phyloP scores from a whole-genome alignment of 1,140 invertebrate genomes.

The Xylocopa sonorina region DNA sequence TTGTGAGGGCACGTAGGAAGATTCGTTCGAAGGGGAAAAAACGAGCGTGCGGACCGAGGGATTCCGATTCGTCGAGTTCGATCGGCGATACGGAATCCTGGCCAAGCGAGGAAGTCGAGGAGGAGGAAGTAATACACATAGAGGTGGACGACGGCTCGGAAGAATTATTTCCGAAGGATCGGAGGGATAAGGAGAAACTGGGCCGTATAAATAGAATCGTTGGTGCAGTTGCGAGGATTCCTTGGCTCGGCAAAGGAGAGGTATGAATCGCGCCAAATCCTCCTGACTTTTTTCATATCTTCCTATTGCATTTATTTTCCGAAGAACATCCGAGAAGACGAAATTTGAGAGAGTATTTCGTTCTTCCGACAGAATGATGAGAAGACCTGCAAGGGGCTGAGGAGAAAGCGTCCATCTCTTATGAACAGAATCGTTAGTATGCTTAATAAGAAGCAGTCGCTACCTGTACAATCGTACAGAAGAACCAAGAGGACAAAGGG shows the following conservation, averaged over 20 bases:
- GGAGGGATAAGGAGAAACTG: conserved; percentile 40
- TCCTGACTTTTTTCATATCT: neutral
- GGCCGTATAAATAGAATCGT: conserved; percentile 65
- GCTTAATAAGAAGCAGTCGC: conserved; percentile 39
- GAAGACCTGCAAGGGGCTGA: conserved; percentile 4
- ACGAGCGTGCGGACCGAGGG: conserved; percentile 10
- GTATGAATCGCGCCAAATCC: conserved; percentile 26
- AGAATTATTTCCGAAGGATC: conserved; percentile 52
- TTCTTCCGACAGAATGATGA: conserved; percentile 9
- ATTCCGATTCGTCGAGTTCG: conserved; percentile 61
- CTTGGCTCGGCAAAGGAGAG: conserved; percentile 57
- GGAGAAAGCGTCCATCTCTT: conserved; percentile 50
- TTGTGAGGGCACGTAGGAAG: conserved; percentile 61
- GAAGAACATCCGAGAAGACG: neutral
- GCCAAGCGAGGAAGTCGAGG: conserved; percentile 65
- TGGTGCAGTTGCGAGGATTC: conserved; percentile 59
- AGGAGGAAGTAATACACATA: conserved; percentile 66
- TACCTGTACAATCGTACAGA: conserved; percentile 49
- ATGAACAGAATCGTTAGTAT: conserved; percentile 60
- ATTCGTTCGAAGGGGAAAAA: conserved; percentile 47
- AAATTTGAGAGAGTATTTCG: neutral
- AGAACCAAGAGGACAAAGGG: conserved; percentile 48
- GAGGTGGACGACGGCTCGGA: conserved; percentile 61
- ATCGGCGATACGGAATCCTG: conserved; percentile 68
- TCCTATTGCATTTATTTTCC: neutral